These are phyloP conservation scores for Ctenopoma multispine DNA, from an alignment of 2,797 vertebrate genomes.

Conservation along the genomic window DNA sequence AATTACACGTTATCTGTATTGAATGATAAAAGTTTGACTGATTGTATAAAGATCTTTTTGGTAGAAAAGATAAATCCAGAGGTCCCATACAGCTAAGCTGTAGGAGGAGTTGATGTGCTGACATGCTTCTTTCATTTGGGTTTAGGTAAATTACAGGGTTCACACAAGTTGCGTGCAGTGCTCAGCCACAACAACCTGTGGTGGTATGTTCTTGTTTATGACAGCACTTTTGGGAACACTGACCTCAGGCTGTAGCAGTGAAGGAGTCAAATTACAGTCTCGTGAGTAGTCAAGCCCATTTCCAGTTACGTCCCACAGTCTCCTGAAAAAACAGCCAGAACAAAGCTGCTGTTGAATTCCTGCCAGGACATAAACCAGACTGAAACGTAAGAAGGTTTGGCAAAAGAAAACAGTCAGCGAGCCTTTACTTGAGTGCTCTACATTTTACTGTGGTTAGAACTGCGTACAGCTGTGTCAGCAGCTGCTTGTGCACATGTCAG, in stretches of 20 bases:
- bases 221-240: slow-evolving; percentile 24
- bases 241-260: not conserved
- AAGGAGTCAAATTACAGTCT: slow-evolving; percentile 33
- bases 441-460: not conserved
- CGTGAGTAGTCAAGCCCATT: slow-evolving; percentile 27
- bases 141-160: not conserved
- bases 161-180: not conserved
- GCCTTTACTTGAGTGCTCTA: slow-evolving; percentile 9
- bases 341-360: slow-evolving; percentile 42
- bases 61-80: not conserved
- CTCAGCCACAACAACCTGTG: slow-evolving; percentile 1
- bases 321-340: slow-evolving; percentile 16
- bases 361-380: slow-evolving; percentile 24
- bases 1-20: not conserved
- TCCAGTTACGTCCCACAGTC: slow-evolving; percentile 44
- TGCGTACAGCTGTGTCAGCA: not conserved
- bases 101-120: not conserved
- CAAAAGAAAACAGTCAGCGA: not conserved
- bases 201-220: slow-evolving; percentile 8
- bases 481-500: slow-evolving; percentile 2
- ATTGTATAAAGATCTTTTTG: not conserved
- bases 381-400: slow-evolving; percentile 29
- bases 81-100: not conserved
- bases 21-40: not conserved
- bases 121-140: not conserved